Conservation (phyloP, 1,140 invertebrate species). For the Euwallacea similis region DNA sequence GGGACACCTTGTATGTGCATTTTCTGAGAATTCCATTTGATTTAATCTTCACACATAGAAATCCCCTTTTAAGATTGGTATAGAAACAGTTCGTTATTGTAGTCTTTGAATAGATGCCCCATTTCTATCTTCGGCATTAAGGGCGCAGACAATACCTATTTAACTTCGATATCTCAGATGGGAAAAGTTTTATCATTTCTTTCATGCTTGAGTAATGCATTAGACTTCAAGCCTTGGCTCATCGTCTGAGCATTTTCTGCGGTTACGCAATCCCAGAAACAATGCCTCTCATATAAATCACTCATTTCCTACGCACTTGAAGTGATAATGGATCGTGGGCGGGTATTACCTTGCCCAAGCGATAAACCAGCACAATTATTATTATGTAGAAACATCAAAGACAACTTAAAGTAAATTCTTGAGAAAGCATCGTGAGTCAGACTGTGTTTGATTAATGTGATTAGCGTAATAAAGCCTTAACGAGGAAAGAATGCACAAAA, state of each 20-base stretch:
- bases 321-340: conserved; percentile 2
- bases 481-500: conserved; percentile 2
- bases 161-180: neutral
- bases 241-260: too few species aligned
- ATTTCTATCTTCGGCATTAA: too few species aligned
- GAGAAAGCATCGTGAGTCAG: neutral
- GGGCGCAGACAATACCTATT: too few species aligned
- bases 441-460: conserved; percentile 4
- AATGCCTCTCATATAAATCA: neutral
- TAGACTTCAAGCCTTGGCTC: too few species aligned
- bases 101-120: too few species aligned
- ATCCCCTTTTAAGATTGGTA: too few species aligned
- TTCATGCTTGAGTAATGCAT: too few species aligned
- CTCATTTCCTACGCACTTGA: neutral
- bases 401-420: neutral
- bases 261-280: too few species aligned
- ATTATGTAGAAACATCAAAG: neutral
- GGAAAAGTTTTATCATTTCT: neutral
- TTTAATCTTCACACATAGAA: too few species aligned
- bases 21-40: too few species aligned
- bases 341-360: neutral
- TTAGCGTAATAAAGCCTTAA: neutral
- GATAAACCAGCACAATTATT: neutral
- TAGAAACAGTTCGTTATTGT: too few species aligned
- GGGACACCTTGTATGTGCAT: too few species aligned